Percentiles rank a stretch among this genome's conserved stretches.
phyloP scores from a whole-genome alignment of 2,113 vertebrate genomes.

The Stigmatopora nigra region DNA sequence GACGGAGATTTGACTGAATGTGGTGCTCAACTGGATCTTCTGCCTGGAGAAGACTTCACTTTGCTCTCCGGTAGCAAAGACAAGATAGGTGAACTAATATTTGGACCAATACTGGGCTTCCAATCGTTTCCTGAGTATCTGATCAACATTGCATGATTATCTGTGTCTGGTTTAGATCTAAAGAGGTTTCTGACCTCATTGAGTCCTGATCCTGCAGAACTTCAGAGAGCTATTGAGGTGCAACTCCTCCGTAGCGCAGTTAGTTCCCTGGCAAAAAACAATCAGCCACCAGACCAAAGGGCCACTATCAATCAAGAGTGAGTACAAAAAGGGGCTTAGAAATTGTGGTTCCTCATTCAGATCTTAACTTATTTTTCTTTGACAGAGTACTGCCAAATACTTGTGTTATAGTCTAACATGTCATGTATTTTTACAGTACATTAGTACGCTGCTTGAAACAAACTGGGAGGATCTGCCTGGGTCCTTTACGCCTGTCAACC shows the following conservation, averaged over 20 bases:
- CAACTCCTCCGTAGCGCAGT: conserved; percentile 90
- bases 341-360: neutral
- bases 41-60: conserved; percentile 92
- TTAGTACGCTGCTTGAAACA: conserved; percentile 92
- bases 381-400: neutral
- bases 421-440: conserved; percentile 30
- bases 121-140: neutral
- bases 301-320: conserved; percentile 80
- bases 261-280: conserved; percentile 75
- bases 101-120: neutral
- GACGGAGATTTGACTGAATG: conserved; percentile 85
- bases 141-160: neutral
- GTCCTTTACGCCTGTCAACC: conserved; percentile 86
- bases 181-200: conserved; percentile 91
- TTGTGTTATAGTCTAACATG: neutral
- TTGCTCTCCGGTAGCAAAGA: conserved; percentile 81
- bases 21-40: conserved; percentile 82
- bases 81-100: conserved; percentile 79
- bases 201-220: conserved; percentile 91
- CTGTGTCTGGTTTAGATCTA: conserved; percentile 74
- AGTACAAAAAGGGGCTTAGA: conserved; percentile 47
- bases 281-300: conserved; percentile 81
- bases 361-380: neutral
- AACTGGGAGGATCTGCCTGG: conserved; percentile 84
- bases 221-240: conserved; percentile 95